phyloP scores from a whole-genome alignment of 2,797 vertebrate species.

The Oryzias dopingdopingensis region DNA sequence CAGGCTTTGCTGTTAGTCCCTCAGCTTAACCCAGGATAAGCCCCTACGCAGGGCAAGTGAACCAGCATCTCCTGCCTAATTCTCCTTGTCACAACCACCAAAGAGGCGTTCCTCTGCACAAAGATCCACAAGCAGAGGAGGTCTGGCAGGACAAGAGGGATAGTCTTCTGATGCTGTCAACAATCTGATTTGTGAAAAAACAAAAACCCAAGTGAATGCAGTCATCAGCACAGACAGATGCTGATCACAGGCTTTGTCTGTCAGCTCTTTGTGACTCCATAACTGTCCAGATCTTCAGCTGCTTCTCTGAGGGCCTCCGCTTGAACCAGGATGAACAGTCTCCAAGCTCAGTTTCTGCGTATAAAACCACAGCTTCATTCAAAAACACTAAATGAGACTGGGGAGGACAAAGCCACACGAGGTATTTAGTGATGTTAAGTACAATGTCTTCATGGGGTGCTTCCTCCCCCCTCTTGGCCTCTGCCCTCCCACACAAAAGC shows the following conservation, averaged over 20 bases:
- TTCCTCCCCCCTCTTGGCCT: conserved; percentile 27
- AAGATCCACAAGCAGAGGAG: conserved; percentile 79
- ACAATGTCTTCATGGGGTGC: conserved; percentile 74
- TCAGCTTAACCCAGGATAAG: conserved; percentile 86
- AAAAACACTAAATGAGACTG: conserved; percentile 63
- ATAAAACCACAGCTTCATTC: conserved; percentile 48
- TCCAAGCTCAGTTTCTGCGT: conserved; percentile 54
- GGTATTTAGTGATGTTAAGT: conserved; percentile 75
- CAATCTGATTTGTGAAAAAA: conserved; percentile 27
- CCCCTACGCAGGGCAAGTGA: conserved; percentile 81
- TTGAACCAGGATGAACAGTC: conserved; percentile 39
- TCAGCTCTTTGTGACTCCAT: conserved; percentile 55
- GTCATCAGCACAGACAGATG: conserved; percentile 23
- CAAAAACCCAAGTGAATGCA: conserved; percentile 14
- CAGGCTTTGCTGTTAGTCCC: conserved; percentile 80
- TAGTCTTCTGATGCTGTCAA: conserved; percentile 74
- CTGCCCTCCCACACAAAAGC: conserved; percentile 70
- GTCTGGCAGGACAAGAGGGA: conserved; percentile 77
- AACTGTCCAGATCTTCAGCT: conserved; percentile 54
- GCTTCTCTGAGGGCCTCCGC: conserved; percentile 40
- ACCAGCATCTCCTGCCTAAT: conserved; percentile 82
- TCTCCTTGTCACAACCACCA: conserved; percentile 84
- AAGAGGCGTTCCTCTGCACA: conserved; percentile 79
- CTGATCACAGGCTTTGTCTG: conserved; percentile 57
- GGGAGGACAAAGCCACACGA: conserved; percentile 66